A percentile compares a stretch with the other conserved stretches of the same genome.
phyloP scores from a whole-genome alignment of 1,140 invertebrate genomes.

The Pinna nobilis region DNA sequence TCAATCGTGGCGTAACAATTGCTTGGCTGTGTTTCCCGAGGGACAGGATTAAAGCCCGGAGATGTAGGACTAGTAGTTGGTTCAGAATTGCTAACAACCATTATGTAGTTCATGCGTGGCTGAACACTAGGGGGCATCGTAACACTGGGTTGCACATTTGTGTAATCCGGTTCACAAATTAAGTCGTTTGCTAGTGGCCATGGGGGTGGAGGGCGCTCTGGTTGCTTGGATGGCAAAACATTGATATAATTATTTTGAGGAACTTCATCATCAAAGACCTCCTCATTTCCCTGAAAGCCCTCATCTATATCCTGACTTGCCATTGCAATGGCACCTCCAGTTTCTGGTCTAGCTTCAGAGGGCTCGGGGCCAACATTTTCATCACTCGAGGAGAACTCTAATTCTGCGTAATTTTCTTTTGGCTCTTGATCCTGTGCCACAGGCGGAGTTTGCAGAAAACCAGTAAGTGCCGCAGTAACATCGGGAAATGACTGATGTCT shows the following conservation, averaged over 20 bases:
- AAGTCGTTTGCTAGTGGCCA: not conserved
- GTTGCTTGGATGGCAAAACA: not conserved
- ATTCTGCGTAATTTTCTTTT: constrained; percentile 4
- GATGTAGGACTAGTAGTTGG: not conserved
- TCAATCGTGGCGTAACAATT: constrained; percentile 9
- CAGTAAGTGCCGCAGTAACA: not conserved
- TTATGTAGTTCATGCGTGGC: constrained; percentile 51
- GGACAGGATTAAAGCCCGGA: not conserved
- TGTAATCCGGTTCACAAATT: not conserved
- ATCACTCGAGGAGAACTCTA: constrained; percentile 19
- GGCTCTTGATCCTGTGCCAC: not conserved
- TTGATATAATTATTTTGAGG: constrained; percentile 17
- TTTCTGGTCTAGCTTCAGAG: not conserved
- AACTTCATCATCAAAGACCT: constrained; percentile 7
- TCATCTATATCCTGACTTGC: too few relatives aligned
- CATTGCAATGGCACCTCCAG: not conserved
- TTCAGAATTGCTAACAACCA: not conserved
- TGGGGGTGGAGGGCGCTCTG: constrained; percentile 7
- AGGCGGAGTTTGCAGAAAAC: not conserved
- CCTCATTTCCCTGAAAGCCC: not conserved
- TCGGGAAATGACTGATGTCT: not conserved
- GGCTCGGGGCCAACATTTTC: not conserved
- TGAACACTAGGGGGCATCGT: constrained; percentile 45
- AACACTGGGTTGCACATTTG: not conserved
- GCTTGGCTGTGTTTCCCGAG: not conserved